Evolutionary conservation across 2,797 vertebrate species (phyloP), one percentile per base, ranked within the genome.

Genomic region (Diplodus sargus): DNA sequence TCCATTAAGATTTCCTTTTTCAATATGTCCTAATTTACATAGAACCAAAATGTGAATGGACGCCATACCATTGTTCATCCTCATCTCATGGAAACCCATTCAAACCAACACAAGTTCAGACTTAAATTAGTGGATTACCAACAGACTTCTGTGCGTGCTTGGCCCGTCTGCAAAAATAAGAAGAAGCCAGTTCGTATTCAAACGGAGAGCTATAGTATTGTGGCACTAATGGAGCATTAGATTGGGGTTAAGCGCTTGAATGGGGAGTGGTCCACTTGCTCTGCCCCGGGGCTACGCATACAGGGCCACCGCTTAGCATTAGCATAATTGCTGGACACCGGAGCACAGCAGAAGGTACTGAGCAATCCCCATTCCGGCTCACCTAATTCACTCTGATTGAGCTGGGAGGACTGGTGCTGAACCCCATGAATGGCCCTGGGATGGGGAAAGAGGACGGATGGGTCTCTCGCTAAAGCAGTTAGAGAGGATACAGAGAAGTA

Each of bases 231-330:
- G 82, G 90, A 88, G 88, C 88, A 94, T 94, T 94, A 93, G 92
- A 94, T 95, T 93, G 88, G 89, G 92, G 94, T 95, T 93, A 94
- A 94, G 90, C 89, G 60, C 76, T 82, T 93, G 92, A 94, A 94
- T 93, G 85, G 86, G 87, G 86, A 89, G 84, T 89, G 89, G 89
- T 90, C 87, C 87, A 85, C 90, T 90, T 23, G 80, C 82, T 88
- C 72, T 87, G 80, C 80, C 91, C 87, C 48, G 53, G 75, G 90
- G 90, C 91, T 92, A 88, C 57, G 23, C 85, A 88, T 82, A 76
- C 81, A 74, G 81, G 83, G 76, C 86, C 75, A 81, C 60, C 15
- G 85, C 86, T 90, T 81, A 81, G 73, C 83, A 94, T 94, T 94
- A 93, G 85, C 93, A 94, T 94, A 95, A 94, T 93, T 90, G 90